Conservation (phyloP, 1,140 invertebrate genomes). For the Cydia fagiglandana region DNA sequence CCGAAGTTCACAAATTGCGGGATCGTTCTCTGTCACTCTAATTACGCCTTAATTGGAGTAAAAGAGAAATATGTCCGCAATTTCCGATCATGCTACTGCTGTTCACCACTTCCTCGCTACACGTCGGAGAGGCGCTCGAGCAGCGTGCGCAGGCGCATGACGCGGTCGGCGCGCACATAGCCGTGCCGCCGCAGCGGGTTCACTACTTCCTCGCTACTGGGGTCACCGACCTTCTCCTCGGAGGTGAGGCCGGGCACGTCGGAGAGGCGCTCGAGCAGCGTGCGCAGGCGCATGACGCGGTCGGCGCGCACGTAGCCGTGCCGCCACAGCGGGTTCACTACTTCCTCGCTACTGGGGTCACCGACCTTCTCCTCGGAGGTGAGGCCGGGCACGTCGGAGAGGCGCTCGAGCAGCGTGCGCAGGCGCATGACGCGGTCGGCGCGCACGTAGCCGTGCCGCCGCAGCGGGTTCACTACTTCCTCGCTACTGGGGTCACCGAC, state of each 20-base stretch:
- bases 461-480: conserved; percentile 96
- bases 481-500: conserved; percentile 74
- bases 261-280: conserved; percentile 68
- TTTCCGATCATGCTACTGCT: conserved; percentile 68
- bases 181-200: conserved; percentile 93
- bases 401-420: conserved; percentile 90
- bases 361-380: conserved; percentile 93
- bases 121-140: conserved; percentile 94
- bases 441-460: conserved; percentile 92
- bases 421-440: conserved; percentile 96
- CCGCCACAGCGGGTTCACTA: conserved; percentile 82
- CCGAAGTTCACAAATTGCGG: no score
- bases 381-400: conserved; percentile 92
- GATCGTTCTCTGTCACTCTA: no score
- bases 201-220: conserved; percentile 92
- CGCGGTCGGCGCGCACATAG: conserved; percentile 91
- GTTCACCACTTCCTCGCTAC: no score
- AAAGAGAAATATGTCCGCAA: no score
- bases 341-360: conserved; percentile 81
- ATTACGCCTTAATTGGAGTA: no score
- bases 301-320: no score
- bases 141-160: conserved; percentile 95
- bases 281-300: conserved; percentile 84
- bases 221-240: no score
- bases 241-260: not conserved